Percentiles rank a stretch among this genome's conserved stretches.
Evolutionary conservation across 2,113 vertebrate species (phyloP).

Genomic region (Salvelinus namaycush): DNA sequence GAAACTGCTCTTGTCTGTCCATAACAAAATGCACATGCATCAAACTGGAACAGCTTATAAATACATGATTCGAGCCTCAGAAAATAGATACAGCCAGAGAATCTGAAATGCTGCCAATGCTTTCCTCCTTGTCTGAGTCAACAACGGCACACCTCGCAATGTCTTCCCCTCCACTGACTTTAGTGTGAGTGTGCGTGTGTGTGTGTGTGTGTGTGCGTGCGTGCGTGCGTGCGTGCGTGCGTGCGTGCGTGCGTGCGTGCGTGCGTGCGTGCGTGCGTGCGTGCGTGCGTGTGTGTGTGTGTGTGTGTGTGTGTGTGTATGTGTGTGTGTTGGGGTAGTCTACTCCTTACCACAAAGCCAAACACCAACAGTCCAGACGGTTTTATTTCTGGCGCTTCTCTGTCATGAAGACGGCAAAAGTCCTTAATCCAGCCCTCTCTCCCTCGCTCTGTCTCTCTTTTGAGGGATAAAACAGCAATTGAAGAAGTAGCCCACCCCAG

Average conservation of each 20-base stretch:
- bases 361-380: slow-evolving; percentile 30
- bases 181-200: neutral
- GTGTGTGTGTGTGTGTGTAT: neutral
- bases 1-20: slow-evolving; percentile 52
- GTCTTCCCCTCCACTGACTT: slow-evolving; percentile 35
- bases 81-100: slow-evolving; percentile 57
- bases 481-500: slow-evolving; percentile 75
- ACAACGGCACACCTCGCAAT: slow-evolving; percentile 65
- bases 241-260: too few species aligned
- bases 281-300: neutral
- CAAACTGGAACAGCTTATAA: slow-evolving; percentile 61
- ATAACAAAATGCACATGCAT: slow-evolving; percentile 55
- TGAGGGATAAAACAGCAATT: slow-evolving; percentile 70
- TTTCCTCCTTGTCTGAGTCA: slow-evolving; percentile 64
- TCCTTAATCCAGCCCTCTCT: slow-evolving; percentile 41
- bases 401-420: slow-evolving; percentile 46
- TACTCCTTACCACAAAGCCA: slow-evolving; percentile 36
- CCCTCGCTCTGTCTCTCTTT: slow-evolving; percentile 41
- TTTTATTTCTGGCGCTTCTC: slow-evolving; percentile 47
- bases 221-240: neutral
- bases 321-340: slow-evolving; percentile 6
- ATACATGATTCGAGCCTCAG: slow-evolving; percentile 61
- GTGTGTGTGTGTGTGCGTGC: neutral
- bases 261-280: neutral
- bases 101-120: slow-evolving; percentile 53